These are phyloP conservation scores for Pissodes strobi DNA, from an alignment of 1,140 invertebrate species.

Conservation along the genomic window DNA sequence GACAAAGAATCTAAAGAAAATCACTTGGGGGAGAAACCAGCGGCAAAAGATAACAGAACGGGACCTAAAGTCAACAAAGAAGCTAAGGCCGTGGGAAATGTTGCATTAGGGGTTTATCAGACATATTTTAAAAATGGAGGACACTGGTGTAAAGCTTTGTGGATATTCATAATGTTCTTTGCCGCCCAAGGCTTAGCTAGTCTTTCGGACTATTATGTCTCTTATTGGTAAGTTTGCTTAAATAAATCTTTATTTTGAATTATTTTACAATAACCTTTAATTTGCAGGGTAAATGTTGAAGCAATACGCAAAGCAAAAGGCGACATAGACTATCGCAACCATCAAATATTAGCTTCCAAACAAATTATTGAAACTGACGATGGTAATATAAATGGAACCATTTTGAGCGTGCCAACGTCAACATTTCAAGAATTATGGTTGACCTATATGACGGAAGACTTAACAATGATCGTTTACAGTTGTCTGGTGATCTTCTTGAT, in stretches of 20 bases:
- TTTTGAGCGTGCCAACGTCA: background rate
- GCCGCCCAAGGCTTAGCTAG: constrained; percentile 10
- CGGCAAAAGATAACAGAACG: background rate
- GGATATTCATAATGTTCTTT: constrained; percentile 14
- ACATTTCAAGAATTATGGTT: constrained; percentile 21
- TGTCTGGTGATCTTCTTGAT: constrained; percentile 49
- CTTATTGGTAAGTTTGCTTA: constrained; percentile 26
- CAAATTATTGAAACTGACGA: background rate
- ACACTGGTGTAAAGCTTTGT: constrained; percentile 34
- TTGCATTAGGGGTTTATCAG: constrained; percentile 62
- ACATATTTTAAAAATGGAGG: constrained; percentile 66
- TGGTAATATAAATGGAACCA: background rate
- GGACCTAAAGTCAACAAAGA: constrained; percentile 20
- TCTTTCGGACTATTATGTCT: constrained; percentile 20
- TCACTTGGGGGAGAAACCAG: background rate
- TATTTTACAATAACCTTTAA: background rate
- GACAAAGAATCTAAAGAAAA: background rate
- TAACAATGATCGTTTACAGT: constrained; percentile 3
- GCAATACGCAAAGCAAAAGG: constrained; percentile 5
- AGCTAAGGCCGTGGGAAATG: constrained; percentile 57
- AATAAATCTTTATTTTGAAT: background rate
- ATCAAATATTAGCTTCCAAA: background rate
- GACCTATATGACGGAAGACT: constrained; percentile 22
- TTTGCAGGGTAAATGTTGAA: constrained; percentile 26
- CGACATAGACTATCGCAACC: background rate